Base-by-base conservation (phyloP, 2,113 vertebrate genomes). In the Xiphophorus hellerii region DNA sequence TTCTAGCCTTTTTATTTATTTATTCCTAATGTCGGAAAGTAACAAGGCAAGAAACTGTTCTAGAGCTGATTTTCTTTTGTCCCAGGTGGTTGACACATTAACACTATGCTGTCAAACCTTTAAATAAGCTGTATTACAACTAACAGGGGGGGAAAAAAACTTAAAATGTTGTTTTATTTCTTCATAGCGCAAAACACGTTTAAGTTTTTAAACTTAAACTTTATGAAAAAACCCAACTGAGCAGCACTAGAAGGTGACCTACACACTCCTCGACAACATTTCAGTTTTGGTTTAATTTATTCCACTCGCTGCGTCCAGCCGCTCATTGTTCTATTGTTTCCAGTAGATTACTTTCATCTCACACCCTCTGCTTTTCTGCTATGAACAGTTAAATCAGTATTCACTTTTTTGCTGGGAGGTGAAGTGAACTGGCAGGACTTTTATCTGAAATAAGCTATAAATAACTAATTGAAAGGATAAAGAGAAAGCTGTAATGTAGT, bases 401-500 rank as follows among this genome's bases (percentile, higher is more conserved):
- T 88, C 31, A 76, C 76, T 86, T 82, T 28, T 65, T 82, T 65
- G 60, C 71, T 67, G 68, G 61, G 70, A 88, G 71, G 68, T 72
- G 73, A 62, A 66, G 69, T 78, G 66, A 74, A 51, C 61, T 81
- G 81, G 73, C 85, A 89, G 77, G 77, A 81, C 78, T 86, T 87
- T 84, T 77, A 85, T 88, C 61, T 81, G 35, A 85, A 84, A 76
- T 72, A 71, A 28, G 84, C 76, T 92, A 89, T 87, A 88, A 91
- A 91, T 91, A 91, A 81, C 62, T n/a, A 65, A 54, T 71, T 73
- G 51, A 62, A 78, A 62, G 28, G 64, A 75, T 37, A 51, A 81
- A 76, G 58, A 35, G 65, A 58, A 69, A 39, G 65, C 73, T 67
- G 76, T 42, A 81, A 58, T 72, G 66, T n/a, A 58, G 20, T 17